Evolutionary conservation across 2,113 vertebrate species (phyloP), one percentile per base, ranked within the genome.

Genomic region (Podiceps cristatus): DNA sequence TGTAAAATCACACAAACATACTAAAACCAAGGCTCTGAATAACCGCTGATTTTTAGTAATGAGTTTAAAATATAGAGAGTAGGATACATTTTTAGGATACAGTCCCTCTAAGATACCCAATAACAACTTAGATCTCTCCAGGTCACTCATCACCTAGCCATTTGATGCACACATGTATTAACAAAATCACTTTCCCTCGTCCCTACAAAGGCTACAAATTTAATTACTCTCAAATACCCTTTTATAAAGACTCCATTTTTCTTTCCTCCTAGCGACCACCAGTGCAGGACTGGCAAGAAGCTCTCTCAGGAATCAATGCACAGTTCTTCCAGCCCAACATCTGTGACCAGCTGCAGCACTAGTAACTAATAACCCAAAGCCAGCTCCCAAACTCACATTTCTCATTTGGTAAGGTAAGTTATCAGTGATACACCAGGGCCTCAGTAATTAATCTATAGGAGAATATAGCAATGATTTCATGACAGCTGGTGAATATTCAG

Each of bases 321-420:
- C 78, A 55, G 37, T 42, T 95, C 91, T 86, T 83, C 35, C 71
- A 96, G 94, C 45, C 81, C 94, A 95, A 95, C 94, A 91, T 97
- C 94, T 97, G 95, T 67, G 95, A 50, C 93, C 94, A 96, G 94
- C 93, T 96, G 94, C 94, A 93, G 89, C 55, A 44, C 86, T 60
- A 67, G 68, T 90, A 86, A 90, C 89, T 73, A 90, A 93, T 52
- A 96, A 88, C 77, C 80, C 90, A 91, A 31, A 85, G 93, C 86
- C 93, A 91, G 77, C 88, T 94, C 94, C 91, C 88, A 86, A 93
- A 82, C 84, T 79, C 81, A 62, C 87, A 93, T 91, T 90, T 97
- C 93, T 96, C 91, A 97, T 96, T 96, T 94, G 93, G 74, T 94
- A 97, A 96, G 96, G 91, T 77, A 83, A 94, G 83, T 91, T 95